A percentile compares a stretch with the other conserved stretches of the same genome.
Conservation (phyloP, 2,888 invertebrate genomes). For the Macropis europaea region DNA sequence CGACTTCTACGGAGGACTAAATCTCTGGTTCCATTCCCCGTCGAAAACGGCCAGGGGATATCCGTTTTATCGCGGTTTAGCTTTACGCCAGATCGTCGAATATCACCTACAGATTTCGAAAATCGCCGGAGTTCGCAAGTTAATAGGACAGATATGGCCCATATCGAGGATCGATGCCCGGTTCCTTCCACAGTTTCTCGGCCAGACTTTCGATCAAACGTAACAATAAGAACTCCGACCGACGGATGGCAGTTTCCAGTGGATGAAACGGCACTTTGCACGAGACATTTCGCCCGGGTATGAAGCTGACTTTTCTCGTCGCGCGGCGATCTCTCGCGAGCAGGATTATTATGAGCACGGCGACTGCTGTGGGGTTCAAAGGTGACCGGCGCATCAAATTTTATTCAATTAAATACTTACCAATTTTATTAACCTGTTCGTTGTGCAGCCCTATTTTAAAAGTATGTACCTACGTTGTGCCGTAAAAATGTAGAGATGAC, state of each 20-base stretch:
- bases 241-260: conserved; percentile 6
- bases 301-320: no score
- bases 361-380: no score
- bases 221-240: conserved; percentile 20
- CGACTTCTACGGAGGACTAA: conserved; percentile 20
- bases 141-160: conserved; percentile 53
- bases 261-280: neutral
- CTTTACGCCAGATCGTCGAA: conserved; percentile 13
- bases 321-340: no score
- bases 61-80: conserved; percentile 35
- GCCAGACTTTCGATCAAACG: neutral
- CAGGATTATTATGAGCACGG: no score
- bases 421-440: no score
- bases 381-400: no score
- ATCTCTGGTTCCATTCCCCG: conserved; percentile 6
- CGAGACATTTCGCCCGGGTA: conserved; percentile 27
- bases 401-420: no score
- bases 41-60: conserved; percentile 7
- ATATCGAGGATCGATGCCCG: conserved; percentile 48
- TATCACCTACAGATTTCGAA: conserved; percentile 46
- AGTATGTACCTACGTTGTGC: no score
- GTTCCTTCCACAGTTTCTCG: conserved; percentile 10
- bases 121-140: conserved; percentile 29
- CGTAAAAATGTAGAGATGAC: no score
- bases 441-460: no score